These are phyloP conservation scores for Setophaga kirtlandii DNA, from an alignment of 2,113 vertebrate genomes.

Conservation along the genomic window DNA sequence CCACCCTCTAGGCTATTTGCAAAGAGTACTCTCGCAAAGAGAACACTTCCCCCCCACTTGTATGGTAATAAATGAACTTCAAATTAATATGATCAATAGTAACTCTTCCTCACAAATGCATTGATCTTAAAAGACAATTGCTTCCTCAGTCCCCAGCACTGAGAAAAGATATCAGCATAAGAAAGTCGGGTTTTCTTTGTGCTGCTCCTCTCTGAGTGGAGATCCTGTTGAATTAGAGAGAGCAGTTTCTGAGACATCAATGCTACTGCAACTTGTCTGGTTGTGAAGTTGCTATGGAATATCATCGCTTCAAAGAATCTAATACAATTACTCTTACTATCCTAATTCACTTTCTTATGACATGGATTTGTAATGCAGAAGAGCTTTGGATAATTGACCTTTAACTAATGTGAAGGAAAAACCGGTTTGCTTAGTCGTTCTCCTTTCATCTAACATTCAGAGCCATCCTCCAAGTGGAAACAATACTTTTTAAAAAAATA, in stretches of 20 bases:
- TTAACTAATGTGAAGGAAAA: background rate
- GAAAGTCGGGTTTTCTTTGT: background rate
- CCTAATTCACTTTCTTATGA: background rate
- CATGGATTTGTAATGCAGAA: background rate
- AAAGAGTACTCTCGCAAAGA: background rate
- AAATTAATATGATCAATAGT: background rate
- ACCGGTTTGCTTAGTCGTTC: background rate
- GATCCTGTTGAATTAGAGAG: background rate
- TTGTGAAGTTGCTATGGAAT: slow-evolving; percentile 2
- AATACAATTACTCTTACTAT: slow-evolving; percentile 10
- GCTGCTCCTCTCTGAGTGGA: background rate
- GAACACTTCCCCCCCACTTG: background rate
- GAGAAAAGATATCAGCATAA: background rate
- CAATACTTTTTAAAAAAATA: background rate
- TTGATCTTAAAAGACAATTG: background rate
- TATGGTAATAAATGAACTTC: background rate
- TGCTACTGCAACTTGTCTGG: background rate
- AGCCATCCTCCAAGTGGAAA: background rate
- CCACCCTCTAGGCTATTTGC: background rate
- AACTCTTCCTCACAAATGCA: background rate
- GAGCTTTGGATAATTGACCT: slow-evolving; percentile 8
- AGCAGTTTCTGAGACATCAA: background rate
- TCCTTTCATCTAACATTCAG: slow-evolving; percentile 6
- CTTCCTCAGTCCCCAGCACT: background rate
- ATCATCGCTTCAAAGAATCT: slow-evolving; percentile 6